Percentiles rank a stretch among this genome's conserved stretches.
phyloP scores from a whole-genome alignment of 2,888 invertebrate genomes.

The Palloptera scutellata region DNA sequence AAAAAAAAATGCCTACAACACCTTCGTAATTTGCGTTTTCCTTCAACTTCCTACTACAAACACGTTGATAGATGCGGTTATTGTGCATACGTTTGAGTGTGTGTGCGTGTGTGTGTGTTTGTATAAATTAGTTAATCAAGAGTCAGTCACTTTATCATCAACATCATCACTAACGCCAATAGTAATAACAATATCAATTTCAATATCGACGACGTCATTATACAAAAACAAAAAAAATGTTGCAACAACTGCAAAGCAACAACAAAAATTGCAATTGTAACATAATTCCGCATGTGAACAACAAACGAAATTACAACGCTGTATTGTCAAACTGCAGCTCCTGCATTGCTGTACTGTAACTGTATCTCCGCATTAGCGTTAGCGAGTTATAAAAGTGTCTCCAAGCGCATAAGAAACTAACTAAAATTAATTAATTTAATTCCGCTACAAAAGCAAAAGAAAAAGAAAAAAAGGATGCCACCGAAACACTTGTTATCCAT shows the following conservation, averaged over 20 bases:
- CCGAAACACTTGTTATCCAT: no score
- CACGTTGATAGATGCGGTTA: background rate
- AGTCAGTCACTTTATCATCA: conserved; percentile 20
- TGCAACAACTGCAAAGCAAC: conserved; percentile 2
- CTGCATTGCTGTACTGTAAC: background rate
- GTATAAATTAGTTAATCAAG: conserved; percentile 29
- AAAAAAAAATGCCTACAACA: background rate
- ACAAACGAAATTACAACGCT: conserved; percentile 7
- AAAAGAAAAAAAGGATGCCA: no score
- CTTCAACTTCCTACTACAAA: no score
- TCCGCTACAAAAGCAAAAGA: no score
- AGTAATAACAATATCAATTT: background rate
- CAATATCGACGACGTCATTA: conserved; percentile 16
- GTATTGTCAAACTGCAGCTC: background rate
- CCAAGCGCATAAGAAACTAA: no score
- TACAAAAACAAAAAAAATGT: conserved; percentile 15
- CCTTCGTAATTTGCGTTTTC: no score
- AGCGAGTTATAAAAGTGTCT: no score
- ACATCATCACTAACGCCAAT: conserved; percentile 14
- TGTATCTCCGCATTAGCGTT: no score
- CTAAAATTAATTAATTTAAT: no score
- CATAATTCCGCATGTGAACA: no score
- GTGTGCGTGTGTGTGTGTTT: conserved; percentile 11
- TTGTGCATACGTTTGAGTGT: conserved; percentile 4
- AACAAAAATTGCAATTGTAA: background rate